phyloP scores from a whole-genome alignment of 2,888 invertebrate species.

The Drosophila pseudotakahashii region DNA sequence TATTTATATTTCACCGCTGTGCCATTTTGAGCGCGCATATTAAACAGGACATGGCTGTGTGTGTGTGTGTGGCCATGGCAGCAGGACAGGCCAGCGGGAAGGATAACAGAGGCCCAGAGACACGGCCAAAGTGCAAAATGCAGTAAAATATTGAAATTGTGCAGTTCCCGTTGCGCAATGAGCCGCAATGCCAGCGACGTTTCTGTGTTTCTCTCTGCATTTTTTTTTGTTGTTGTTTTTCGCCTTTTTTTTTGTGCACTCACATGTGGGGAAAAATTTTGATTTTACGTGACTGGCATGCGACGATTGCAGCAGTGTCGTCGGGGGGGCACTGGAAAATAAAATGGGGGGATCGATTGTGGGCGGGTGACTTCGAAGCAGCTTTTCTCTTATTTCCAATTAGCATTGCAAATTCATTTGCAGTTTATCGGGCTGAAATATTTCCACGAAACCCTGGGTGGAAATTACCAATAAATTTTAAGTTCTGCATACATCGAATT shows the following conservation, averaged over 20 bases:
- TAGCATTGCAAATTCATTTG: constrained; percentile 37
- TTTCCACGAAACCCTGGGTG: constrained; percentile 1
- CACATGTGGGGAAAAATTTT: constrained; percentile 51
- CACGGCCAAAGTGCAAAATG: constrained; percentile 63
- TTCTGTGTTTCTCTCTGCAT: constrained; percentile 38
- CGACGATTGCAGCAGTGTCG: constrained; percentile 36
- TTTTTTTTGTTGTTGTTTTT: too few species aligned
- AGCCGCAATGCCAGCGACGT: constrained; percentile 58
- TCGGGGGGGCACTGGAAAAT: constrained; percentile 1
- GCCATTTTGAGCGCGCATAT: constrained; percentile 53
- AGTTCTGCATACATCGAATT: neutral
- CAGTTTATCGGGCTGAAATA: constrained; percentile 32
- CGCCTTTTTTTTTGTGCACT: constrained; percentile 45
- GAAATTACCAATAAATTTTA: constrained; percentile 22
- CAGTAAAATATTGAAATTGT: constrained; percentile 75
- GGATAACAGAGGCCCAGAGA: constrained; percentile 32
- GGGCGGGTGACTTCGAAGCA: constrained; percentile 25
- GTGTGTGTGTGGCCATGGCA: constrained; percentile 18
- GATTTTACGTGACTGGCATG: constrained; percentile 72
- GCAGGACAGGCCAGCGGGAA: constrained; percentile 12
- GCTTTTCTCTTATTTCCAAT: constrained; percentile 40
- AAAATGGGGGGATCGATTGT: constrained; percentile 11
- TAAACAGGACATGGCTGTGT: constrained; percentile 30
- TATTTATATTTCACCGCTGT: constrained; percentile 47
- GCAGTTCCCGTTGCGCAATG: constrained; percentile 69